Evolutionary conservation across 2,113 vertebrate genomes (phyloP).

Genomic region (Eurystomus gularis): DNA sequence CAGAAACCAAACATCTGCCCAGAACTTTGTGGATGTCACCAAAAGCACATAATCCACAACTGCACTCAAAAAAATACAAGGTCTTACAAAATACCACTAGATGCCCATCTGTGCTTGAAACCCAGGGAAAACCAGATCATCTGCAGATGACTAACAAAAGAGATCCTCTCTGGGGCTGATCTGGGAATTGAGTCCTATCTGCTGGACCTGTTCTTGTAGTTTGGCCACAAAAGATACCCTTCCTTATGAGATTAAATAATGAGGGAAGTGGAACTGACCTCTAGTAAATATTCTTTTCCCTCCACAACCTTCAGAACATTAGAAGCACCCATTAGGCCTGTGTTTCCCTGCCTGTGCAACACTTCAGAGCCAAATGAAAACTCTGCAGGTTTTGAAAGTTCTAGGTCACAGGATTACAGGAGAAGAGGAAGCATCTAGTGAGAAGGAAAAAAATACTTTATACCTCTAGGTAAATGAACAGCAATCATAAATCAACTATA

Average conservation of each 20-base stretch:
- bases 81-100: background rate
- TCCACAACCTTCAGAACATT: background rate
- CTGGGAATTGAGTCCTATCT: background rate
- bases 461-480: background rate
- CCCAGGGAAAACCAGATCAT: background rate
- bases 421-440: background rate
- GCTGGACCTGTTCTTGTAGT: background rate
- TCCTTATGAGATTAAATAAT: background rate
- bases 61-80: background rate
- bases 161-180: background rate
- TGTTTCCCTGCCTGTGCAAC: background rate
- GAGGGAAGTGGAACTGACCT: background rate
- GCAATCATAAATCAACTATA: background rate
- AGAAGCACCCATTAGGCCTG: background rate
- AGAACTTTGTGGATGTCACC: background rate
- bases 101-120: background rate
- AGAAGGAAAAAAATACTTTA: background rate
- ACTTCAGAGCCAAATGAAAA: background rate
- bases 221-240: background rate
- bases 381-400: background rate
- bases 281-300: background rate
- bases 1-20: background rate
- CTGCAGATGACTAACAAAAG: background rate
- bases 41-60: background rate
- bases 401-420: background rate